A percentile compares a stretch with the other conserved stretches of the same genome.
Evolutionary conservation across 1,140 invertebrate genomes (phyloP).

Genomic region (Orussus abietinus): DNA sequence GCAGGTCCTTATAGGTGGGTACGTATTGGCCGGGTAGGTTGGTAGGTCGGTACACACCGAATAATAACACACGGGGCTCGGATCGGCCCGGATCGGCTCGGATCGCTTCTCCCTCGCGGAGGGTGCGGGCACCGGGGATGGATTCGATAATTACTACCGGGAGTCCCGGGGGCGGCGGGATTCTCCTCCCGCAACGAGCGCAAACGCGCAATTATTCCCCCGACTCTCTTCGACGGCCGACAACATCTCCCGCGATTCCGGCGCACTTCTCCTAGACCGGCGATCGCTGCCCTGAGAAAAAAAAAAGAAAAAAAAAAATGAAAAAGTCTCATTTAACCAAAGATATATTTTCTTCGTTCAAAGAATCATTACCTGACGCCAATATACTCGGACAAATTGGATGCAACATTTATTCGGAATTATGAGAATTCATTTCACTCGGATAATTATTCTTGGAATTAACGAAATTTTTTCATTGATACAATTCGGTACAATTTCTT

Average conservation of each 20-base stretch:
- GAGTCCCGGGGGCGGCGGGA: slow-evolving; percentile 49
- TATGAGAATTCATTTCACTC: no score
- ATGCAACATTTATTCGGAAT: no score
- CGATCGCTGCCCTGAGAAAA: not conserved
- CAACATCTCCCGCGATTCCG: slow-evolving; percentile 42
- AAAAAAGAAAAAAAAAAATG: slow-evolving; percentile 4
- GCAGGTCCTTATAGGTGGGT: no score
- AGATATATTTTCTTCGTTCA: no score
- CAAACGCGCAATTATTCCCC: slow-evolving; percentile 53
- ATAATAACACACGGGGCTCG: slow-evolving; percentile 47
- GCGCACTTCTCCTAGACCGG: slow-evolving; percentile 8
- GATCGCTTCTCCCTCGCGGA: slow-evolving; percentile 3
- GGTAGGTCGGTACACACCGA: slow-evolving; percentile 34
- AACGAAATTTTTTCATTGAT: no score
- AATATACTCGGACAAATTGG: no score
- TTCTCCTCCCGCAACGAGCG: slow-evolving; percentile 49
- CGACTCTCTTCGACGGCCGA: slow-evolving; percentile 32
- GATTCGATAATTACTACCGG: slow-evolving; percentile 55
- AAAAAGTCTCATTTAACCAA: slow-evolving; percentile 1
- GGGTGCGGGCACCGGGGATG: slow-evolving; percentile 23
- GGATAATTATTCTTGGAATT: no score
- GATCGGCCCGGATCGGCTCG: no score
- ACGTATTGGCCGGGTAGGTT: slow-evolving; percentile 13
- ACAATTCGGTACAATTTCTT: no score
- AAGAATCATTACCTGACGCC: no score